Evolutionary conservation across 2,888 invertebrate genomes (phyloP).

Genomic region (Tipula confusa): DNA sequence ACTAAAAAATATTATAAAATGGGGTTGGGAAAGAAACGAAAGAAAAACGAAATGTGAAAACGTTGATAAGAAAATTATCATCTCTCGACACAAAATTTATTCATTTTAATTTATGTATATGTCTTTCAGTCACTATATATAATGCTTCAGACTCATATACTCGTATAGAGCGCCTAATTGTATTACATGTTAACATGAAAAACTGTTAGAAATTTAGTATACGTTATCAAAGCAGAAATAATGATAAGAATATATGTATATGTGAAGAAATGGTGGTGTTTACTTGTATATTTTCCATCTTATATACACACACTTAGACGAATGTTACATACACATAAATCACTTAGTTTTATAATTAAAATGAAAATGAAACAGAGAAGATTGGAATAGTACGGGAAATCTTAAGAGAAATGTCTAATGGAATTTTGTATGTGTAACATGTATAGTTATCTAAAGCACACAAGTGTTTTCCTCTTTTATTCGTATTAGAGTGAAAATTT

Average conservation of each 20-base stretch:
- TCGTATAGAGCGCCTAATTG: neutral
- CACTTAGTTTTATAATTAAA: constrained; percentile 25
- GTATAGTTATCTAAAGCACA: neutral
- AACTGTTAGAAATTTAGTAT: neutral
- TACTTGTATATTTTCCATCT: neutral
- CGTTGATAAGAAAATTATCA: constrained; percentile 6
- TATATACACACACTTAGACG: neutral
- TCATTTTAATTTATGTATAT: neutral
- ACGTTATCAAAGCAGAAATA: neutral
- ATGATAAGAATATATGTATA: neutral
- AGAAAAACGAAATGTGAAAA: neutral
- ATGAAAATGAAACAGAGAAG: neutral
- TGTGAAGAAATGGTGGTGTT: neutral
- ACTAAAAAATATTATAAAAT: neutral
- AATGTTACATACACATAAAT: neutral
- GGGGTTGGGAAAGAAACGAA: neutral
- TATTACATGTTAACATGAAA: neutral
- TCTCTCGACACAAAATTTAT: neutral
- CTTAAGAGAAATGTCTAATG: neutral
- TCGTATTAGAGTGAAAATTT: neutral
- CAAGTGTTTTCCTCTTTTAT: neutral
- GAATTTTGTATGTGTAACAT: neutral
- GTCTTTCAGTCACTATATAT: neutral
- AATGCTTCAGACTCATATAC: too few species aligned
- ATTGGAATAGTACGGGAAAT: neutral